phyloP scores from a whole-genome alignment of 2,797 vertebrate species.

The Erethizon dorsatum region DNA sequence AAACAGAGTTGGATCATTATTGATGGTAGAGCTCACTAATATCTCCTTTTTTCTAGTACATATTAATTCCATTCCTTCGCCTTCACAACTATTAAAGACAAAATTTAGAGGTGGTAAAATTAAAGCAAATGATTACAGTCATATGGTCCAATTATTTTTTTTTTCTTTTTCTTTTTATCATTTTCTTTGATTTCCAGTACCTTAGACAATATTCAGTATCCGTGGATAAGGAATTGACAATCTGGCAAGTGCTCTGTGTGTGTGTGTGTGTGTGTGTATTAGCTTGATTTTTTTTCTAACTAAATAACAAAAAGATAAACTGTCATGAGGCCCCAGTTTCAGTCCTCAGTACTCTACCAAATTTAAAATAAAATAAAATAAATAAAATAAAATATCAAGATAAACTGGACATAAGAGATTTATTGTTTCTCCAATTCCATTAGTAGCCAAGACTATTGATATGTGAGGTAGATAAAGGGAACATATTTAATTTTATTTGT shows the following conservation, averaged over 20 bases:
- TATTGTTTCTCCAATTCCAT: not conserved
- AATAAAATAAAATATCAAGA: not conserved
- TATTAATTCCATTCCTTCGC: not conserved
- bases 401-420: not conserved
- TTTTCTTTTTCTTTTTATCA: not conserved
- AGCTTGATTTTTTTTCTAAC: not conserved
- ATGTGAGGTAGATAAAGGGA: not conserved
- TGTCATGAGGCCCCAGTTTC: not conserved
- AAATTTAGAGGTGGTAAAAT: not conserved
- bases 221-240: not conserved
- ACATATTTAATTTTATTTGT: slow-evolving; percentile 8
- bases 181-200: slow-evolving; percentile 6
- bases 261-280: not conserved
- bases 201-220: not conserved
- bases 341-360: not conserved
- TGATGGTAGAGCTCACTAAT: not conserved
- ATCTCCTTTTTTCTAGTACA: not conserved
- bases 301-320: not conserved
- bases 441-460: not conserved
- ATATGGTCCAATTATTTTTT: not conserved
- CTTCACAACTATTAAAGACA: not conserved
- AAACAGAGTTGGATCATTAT: not conserved
- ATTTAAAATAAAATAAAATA: not conserved
- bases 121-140: not conserved
- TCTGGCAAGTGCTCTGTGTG: not conserved